phyloP scores from a whole-genome alignment of 2,113 vertebrate species.

The Syngnathus typhle region DNA sequence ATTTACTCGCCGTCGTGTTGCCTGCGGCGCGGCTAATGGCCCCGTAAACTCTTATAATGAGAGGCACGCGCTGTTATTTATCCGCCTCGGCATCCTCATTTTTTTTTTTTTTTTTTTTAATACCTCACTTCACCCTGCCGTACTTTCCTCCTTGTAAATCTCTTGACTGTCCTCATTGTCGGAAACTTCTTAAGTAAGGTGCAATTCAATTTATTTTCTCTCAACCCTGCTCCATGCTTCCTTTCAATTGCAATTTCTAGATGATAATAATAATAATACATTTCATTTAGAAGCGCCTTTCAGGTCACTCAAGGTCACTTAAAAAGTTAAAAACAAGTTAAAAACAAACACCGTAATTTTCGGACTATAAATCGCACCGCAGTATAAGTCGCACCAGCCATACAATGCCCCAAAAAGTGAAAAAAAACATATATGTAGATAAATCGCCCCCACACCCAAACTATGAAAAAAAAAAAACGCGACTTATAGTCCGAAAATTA shows the following conservation, averaged over 20 bases:
- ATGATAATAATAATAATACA: too few relatives aligned
- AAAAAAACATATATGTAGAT: too few relatives aligned
- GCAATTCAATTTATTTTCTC: constrained; percentile 80
- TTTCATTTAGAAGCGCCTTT: too few relatives aligned
- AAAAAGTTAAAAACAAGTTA: too few relatives aligned
- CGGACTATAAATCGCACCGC: too few relatives aligned
- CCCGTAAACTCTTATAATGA: constrained; percentile 80
- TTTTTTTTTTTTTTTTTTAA: neutral
- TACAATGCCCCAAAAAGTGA: too few relatives aligned
- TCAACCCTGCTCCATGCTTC: constrained; percentile 38
- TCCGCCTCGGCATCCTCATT: constrained; percentile 57
- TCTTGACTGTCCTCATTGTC: constrained; percentile 88
- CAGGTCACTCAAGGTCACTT: too few relatives aligned
- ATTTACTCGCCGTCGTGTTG: constrained; percentile 82
- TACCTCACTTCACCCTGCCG: neutral
- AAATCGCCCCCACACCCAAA: too few relatives aligned
- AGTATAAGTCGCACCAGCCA: too few relatives aligned
- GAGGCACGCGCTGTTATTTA: constrained; percentile 87
- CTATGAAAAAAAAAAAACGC: too few relatives aligned
- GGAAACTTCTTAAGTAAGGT: constrained; percentile 82
- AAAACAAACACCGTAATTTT: too few relatives aligned
- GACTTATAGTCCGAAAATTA: too few relatives aligned
- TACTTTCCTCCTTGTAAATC: constrained; percentile 41
- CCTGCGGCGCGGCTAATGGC: constrained; percentile 76
- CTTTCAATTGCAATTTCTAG: constrained; percentile 47